These are phyloP conservation scores for Lithobates sylvaticus DNA, from an alignment of 2,797 vertebrate species.

Conservation along the genomic window DNA sequence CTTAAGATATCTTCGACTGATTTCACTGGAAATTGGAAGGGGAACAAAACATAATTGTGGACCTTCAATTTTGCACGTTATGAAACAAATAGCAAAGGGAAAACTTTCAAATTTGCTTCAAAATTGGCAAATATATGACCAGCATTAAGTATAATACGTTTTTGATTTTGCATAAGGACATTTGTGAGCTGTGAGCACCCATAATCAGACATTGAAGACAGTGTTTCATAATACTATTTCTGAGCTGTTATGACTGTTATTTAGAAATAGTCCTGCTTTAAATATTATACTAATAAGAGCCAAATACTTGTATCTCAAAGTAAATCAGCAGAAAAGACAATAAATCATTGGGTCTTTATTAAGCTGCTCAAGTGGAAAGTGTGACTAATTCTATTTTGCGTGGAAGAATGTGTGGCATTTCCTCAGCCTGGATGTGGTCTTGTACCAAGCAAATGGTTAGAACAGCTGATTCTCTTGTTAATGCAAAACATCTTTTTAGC, in stretches of 20 bases:
- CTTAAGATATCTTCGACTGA: too few relatives aligned
- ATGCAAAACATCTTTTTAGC: conserved; percentile 30
- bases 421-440: conserved; percentile 50
- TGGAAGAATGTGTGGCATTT: conserved; percentile 57
- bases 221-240: not conserved
- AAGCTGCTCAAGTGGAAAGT: conserved; percentile 56
- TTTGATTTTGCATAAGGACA: not conserved
- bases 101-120: too few relatives aligned
- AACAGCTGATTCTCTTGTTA: conserved; percentile 58
- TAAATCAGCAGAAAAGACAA: conserved; percentile 34
- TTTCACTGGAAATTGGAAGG: too few relatives aligned
- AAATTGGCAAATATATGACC: too few relatives aligned
- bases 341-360: conserved; percentile 50
- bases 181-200: not conserved
- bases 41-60: too few relatives aligned
- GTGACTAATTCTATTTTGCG: conserved; percentile 58
- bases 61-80: too few relatives aligned
- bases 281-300: conserved; percentile 17
- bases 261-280: conserved; percentile 16
- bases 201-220: not conserved
- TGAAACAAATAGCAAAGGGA: too few relatives aligned
- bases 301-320: conserved; percentile 38
- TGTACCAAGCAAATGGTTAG: conserved; percentile 39
- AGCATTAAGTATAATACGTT: too few relatives aligned
- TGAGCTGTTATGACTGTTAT: not conserved